Percentiles rank a stretch among this genome's conserved stretches.
phyloP scores from a whole-genome alignment of 2,113 vertebrate species.

The Fregetta grallaria region DNA sequence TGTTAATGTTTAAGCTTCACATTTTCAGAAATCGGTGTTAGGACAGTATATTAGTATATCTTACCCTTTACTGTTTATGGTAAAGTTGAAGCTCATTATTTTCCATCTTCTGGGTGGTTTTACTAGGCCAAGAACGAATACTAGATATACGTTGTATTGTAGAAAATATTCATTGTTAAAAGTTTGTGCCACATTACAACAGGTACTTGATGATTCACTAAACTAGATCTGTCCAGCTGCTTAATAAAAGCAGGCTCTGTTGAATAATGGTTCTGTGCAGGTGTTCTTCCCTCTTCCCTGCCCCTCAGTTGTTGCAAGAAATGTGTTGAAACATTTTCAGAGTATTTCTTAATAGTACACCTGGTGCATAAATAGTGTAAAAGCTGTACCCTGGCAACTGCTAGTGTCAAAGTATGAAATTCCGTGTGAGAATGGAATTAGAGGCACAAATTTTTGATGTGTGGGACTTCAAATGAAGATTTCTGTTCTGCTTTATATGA shows the following conservation, averaged over 20 bases:
- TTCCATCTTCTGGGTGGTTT: background rate
- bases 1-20: background rate
- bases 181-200: background rate
- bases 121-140: background rate
- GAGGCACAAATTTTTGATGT: background rate
- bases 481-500: background rate
- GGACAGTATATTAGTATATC: background rate
- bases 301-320: background rate
- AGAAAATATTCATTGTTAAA: background rate
- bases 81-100: background rate
- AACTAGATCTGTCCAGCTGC: background rate
- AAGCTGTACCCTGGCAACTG: background rate
- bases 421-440: background rate
- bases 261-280: background rate
- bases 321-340: background rate
- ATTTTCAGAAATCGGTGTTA: background rate
- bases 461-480: background rate
- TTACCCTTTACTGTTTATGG: background rate
- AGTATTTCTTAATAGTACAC: background rate
- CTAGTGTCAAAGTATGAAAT: background rate
- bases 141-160: fast-evolving
- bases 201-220: background rate
- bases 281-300: background rate
- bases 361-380: background rate
- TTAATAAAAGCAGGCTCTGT: background rate